These are phyloP conservation scores for Xestobium rufovillosum DNA, from an alignment of 2,888 invertebrate genomes.

Conservation along the genomic window DNA sequence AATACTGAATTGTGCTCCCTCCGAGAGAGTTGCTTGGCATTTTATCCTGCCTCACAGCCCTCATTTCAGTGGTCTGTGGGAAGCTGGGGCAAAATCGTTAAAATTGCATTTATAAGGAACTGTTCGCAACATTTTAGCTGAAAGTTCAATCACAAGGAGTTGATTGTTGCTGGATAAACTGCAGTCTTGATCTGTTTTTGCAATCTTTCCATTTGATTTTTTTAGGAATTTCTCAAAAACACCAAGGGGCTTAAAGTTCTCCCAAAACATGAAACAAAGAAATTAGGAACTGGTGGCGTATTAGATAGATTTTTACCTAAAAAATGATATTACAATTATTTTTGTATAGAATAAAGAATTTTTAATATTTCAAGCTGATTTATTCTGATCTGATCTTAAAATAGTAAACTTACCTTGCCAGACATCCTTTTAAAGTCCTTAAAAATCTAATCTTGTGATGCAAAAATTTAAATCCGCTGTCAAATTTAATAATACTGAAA, in stretches of 20 bases:
- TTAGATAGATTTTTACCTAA: slow-evolving; percentile 66
- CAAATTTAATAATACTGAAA: too few species aligned
- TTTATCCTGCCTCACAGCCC: slow-evolving; percentile 22
- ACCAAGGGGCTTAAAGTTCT: slow-evolving; percentile 44
- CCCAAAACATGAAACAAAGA: slow-evolving; percentile 39
- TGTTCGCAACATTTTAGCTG: too few species aligned
- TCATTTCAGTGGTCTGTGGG: slow-evolving; percentile 23
- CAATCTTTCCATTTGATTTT: too few species aligned
- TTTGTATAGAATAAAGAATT: slow-evolving; percentile 70
- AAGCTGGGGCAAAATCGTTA: slow-evolving; percentile 22
- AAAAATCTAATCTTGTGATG: too few species aligned
- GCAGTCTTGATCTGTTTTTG: too few species aligned
- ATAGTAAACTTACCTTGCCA: too few species aligned
- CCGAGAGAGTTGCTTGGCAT: slow-evolving; percentile 15
- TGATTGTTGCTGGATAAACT: too few species aligned
- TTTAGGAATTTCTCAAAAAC: slow-evolving; percentile 49
- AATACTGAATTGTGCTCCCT: too few species aligned
- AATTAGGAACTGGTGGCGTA: slow-evolving; percentile 45
- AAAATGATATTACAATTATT: slow-evolving; percentile 27
- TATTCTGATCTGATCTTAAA: too few species aligned
- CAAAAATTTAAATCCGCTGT: too few species aligned
- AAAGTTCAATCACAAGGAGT: too few species aligned
- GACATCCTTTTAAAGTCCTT: too few species aligned
- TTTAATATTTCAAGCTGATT: slow-evolving; percentile 58
- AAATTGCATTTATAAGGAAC: slow-evolving; percentile 20